Conservation (phyloP, 1,140 invertebrate species). For the Fopius arisanus region DNA sequence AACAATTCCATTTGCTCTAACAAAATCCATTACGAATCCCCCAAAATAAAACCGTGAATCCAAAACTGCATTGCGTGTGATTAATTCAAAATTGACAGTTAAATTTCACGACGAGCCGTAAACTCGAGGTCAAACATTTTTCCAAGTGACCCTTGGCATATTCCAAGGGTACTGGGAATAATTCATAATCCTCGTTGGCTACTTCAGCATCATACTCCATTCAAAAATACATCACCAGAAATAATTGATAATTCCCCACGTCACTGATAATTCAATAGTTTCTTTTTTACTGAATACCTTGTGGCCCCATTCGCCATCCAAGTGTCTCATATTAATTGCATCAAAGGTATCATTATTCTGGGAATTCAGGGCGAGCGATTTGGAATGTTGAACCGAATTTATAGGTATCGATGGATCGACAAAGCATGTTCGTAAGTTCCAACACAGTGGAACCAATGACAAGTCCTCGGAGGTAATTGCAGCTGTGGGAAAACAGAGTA, state of each 20-base stretch:
- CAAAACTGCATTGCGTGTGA: neutral
- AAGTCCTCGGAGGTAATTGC: neutral
- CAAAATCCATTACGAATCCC: too few species aligned
- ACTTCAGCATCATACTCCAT: neutral
- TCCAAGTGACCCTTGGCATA: neutral
- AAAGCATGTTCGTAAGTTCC: neutral
- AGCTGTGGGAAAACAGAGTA: neutral
- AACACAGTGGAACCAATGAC: conserved; percentile 2
- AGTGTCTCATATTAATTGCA: conserved; percentile 6
- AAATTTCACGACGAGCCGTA: neutral
- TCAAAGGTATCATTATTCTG: neutral
- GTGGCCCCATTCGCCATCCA: neutral
- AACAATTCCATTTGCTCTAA: too few species aligned
- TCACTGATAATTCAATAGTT: neutral
- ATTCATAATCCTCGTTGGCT: neutral
- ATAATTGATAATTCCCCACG: neutral
- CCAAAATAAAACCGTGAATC: neutral
- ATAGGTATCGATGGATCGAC: neutral
- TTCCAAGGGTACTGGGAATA: neutral
- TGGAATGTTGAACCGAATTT: neutral
- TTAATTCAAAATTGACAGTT: neutral
- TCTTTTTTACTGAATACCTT: neutral
- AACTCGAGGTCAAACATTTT: neutral
- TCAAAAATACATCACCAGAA: neutral
- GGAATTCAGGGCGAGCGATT: neutral